Evolutionary conservation across 2,888 invertebrate species (phyloP).

Genomic region (Eudemis profundana): DNA sequence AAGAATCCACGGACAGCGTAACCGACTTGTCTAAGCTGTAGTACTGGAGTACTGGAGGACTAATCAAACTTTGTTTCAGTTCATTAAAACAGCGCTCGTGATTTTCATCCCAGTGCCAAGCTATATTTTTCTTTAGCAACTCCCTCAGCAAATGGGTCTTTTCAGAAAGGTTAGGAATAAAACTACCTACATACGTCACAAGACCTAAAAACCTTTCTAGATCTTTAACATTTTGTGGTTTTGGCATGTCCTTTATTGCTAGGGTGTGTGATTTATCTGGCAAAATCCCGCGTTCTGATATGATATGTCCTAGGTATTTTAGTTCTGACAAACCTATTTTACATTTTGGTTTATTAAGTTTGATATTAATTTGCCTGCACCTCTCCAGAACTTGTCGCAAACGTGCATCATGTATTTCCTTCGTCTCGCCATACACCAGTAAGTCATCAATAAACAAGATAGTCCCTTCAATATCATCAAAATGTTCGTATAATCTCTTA

Average conservation of each 20-base stretch:
- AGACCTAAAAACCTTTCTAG: too few relatives aligned
- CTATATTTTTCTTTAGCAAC: slow-evolving; percentile 47
- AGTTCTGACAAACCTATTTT: slow-evolving; percentile 2
- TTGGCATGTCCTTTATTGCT: slow-evolving; percentile 48
- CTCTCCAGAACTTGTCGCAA: slow-evolving; percentile 4
- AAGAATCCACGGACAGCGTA: neutral
- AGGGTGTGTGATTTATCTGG: slow-evolving; percentile 47
- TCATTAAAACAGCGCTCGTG: slow-evolving; percentile 41
- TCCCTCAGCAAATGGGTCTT: slow-evolving; percentile 46
- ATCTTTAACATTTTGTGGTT: slow-evolving; percentile 46
- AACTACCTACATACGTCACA: slow-evolving; percentile 49
- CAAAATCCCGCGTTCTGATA: neutral
- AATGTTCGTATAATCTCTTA: too few relatives aligned
- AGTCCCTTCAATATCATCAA: too few relatives aligned
- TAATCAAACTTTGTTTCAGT: slow-evolving; percentile 40
- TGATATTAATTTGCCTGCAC: slow-evolving; percentile 11
- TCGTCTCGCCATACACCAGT: neutral
- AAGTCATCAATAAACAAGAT: slow-evolving; percentile 17
- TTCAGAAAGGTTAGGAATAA: slow-evolving; percentile 50
- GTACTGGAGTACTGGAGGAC: slow-evolving; percentile 33
- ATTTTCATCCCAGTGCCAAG: too few relatives aligned
- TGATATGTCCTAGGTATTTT: slow-evolving; percentile 14
- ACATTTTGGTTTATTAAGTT: slow-evolving; percentile 8
- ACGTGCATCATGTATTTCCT: neutral
- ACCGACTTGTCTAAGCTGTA: slow-evolving; percentile 3